These are phyloP conservation scores for Tenebrio molitor DNA, from an alignment of 1,140 invertebrate genomes.

Conservation along the genomic window DNA sequence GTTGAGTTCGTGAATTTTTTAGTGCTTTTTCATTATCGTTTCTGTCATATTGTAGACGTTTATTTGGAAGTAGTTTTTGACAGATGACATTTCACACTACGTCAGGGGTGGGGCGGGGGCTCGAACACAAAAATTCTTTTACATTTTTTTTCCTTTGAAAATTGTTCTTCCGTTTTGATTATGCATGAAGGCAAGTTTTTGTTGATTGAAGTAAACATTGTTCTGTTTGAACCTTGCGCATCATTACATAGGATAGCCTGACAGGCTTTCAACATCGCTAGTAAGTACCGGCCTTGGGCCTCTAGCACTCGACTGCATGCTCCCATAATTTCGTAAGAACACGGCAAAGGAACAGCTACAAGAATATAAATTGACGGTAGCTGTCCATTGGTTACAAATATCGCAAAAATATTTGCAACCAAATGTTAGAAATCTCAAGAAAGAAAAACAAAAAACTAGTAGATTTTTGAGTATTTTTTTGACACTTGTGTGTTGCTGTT, in stretches of 20 bases:
- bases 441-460: background rate
- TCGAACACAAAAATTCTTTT: background rate
- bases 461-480: constrained; percentile 27
- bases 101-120: background rate
- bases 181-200: constrained; percentile 56
- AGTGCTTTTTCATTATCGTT: constrained; percentile 12
- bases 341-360: constrained; percentile 32
- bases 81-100: no score
- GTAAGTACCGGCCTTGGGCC: constrained; percentile 72
- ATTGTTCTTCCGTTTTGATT: constrained; percentile 30
- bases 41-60: no score
- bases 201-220: constrained; percentile 68
- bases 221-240: constrained; percentile 76
- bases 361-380: constrained; percentile 27
- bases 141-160: background rate
- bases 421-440: background rate
- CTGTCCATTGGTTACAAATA: constrained; percentile 39
- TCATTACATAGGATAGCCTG: constrained; percentile 77
- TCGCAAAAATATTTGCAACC: constrained; percentile 6
- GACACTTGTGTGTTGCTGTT: constrained; percentile 40
- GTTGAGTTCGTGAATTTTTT: constrained; percentile 39
- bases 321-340: constrained; percentile 43
- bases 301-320: constrained; percentile 62
- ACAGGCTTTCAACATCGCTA: constrained; percentile 72
- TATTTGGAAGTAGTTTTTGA: no score